Base-by-base conservation (phyloP, 2,113 vertebrate species). In the Zeus faber region DNA sequence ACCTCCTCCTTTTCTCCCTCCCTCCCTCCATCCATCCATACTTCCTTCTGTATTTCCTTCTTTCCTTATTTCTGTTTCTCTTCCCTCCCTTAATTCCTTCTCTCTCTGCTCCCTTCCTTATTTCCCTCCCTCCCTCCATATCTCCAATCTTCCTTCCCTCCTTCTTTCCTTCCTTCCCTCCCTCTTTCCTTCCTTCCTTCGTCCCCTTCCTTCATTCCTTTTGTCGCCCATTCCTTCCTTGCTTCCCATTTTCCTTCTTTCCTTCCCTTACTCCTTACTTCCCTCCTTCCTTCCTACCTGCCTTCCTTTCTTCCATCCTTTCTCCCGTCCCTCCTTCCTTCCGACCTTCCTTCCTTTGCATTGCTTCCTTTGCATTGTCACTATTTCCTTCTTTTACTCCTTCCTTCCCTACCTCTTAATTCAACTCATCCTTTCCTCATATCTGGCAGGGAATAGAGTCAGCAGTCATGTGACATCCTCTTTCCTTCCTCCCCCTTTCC, bases 111-210 rank as follows among this genome's bases (percentile, higher is more conserved):
- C 52, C 22, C 18, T 37, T 23, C 4, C 33, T n/a, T 13, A 7
- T 53, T 17, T 22, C 50, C n/a, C 33, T 14, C 51, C 21, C 6
- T 47, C 20, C 39, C 8, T 33, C 3, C 8, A 7, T 33, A 7
- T 33, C 31, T 33, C 31, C 21, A 16, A 51, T 54, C 66, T 65
- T 66, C 62, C 78, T 79, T 33, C 31, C 21, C 23, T 54, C 56
- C 66, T 65, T 66, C 62, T 80, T 79, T 69, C 47, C 74, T 16
- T 62, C 40, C 58, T 29, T 23, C 26, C 1, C 29, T 17, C 17
- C 46, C 35, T 49, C 46, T 49, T 4, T 11, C 20, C 35, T 33
- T 7, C 33, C 20, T 14, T 5, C 2, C 16, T 40, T 3, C 35
- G 7, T 33, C 16, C 14, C 2, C 16, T 40, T 3, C 35, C 3